Percentiles rank a stretch among this genome's conserved stretches.
Conservation (phyloP, 2,888 invertebrate genomes). For the Nomada hirtipes region DNA sequence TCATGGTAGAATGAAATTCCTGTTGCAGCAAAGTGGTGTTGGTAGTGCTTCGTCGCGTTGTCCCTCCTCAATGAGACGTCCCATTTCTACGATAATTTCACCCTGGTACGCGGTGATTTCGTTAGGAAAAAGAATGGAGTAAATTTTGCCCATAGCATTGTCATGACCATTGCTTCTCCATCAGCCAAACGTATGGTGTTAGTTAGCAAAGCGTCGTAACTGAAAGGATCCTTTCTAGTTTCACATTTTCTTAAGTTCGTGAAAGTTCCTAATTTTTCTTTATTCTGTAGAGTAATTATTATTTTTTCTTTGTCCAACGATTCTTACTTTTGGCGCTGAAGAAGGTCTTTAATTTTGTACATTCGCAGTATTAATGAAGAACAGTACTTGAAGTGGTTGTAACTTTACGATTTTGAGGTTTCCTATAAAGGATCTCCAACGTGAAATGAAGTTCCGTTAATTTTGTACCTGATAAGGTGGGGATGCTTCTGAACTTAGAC, state of each 20-base stretch:
- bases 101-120: slow-evolving; percentile 13
- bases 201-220: background rate
- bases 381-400: too few relatives aligned
- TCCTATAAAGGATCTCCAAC: too few relatives aligned
- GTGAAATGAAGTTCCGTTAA: too few relatives aligned
- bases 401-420: too few relatives aligned
- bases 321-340: too few relatives aligned
- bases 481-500: too few relatives aligned
- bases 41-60: slow-evolving; percentile 5
- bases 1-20: slow-evolving; percentile 55
- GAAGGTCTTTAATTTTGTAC: too few relatives aligned
- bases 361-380: too few relatives aligned
- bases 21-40: slow-evolving; percentile 19
- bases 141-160: slow-evolving; percentile 1
- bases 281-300: too few relatives aligned
- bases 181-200: background rate
- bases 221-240: background rate
- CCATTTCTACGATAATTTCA: slow-evolving; percentile 31
- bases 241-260: background rate
- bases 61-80: slow-evolving; percentile 21
- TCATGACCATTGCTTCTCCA: background rate
- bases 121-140: slow-evolving; percentile 4
- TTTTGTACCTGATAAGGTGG: too few relatives aligned
- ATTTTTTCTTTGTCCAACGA: too few relatives aligned
- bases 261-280: too few relatives aligned